Percentiles rank a stretch among this genome's conserved stretches.
Conservation (phyloP, 2,888 invertebrate genomes). For the Subacronicta megacephala region DNA sequence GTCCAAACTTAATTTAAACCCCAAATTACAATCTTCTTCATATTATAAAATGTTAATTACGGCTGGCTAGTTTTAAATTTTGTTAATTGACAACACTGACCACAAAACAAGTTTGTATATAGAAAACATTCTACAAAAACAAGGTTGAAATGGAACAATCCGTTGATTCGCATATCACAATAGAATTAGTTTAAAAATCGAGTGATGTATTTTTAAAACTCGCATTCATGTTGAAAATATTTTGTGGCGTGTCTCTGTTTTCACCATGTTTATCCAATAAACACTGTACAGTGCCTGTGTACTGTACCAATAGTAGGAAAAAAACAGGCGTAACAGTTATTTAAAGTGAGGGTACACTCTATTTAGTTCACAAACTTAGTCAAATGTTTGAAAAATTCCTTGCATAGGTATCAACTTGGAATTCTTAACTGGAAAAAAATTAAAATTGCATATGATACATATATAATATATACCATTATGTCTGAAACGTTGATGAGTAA, state of each 20-base stretch:
- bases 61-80: no score
- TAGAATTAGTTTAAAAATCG: conserved; percentile 44
- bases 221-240: conserved; percentile 4
- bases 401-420: no score
- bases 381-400: no score
- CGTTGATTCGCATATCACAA: conserved; percentile 37
- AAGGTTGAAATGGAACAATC: conserved; percentile 8
- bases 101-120: conserved; percentile 11
- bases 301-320: not conserved
- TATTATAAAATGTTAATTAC: no score
- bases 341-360: not conserved
- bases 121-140: conserved; percentile 1
- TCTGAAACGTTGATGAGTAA: no score
- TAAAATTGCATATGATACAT: no score
- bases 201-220: conserved; percentile 39
- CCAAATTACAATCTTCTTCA: no score
- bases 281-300: conserved; percentile 4
- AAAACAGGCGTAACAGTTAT: not conserved
- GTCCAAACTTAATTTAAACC: no score
- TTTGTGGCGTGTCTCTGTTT: conserved; percentile 3
- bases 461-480: no score
- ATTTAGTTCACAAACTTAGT: not conserved
- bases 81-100: no score
- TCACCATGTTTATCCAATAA: conserved; percentile 14
- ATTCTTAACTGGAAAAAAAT: no score